Evolutionary conservation across 2,888 invertebrate genomes (phyloP).

Genomic region (Tortrix viridana): DNA sequence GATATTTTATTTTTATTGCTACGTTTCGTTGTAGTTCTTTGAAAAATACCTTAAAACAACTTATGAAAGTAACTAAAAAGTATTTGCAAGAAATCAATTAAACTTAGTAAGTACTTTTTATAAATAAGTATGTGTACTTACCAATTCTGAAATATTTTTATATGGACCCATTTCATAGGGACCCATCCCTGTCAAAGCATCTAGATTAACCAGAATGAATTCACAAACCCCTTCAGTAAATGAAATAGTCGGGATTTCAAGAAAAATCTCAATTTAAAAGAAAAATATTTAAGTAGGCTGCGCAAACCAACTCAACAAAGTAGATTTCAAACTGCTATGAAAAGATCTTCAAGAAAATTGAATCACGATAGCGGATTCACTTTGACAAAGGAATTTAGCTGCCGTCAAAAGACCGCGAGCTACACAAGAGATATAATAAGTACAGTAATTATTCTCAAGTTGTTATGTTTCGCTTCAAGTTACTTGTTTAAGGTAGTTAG

Average conservation of each 20-base stretch:
- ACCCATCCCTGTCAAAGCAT: no score
- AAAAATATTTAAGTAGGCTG: constrained; percentile 6
- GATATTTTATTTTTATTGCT: no score
- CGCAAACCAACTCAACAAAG: constrained; percentile 43
- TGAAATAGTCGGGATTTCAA: not conserved
- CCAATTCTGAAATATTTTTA: no score
- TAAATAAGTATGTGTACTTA: no score
- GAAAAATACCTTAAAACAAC: no score
- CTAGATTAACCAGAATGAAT: no score
- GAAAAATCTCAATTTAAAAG: constrained; percentile 6
- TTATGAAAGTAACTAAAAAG: no score
- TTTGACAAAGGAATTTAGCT: constrained; percentile 53
- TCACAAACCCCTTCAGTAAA: not conserved
- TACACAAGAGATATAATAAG: not conserved
- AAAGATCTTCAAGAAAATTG: constrained; percentile 45
- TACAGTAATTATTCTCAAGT: not conserved
- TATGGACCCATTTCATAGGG: no score
- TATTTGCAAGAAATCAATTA: no score
- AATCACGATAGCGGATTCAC: constrained; percentile 53
- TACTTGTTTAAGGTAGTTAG: no score
- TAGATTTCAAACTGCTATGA: constrained; percentile 44
- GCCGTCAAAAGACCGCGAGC: constrained; percentile 47
- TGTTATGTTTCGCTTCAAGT: not conserved
- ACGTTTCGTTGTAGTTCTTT: no score
- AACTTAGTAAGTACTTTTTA: no score